Conservation (phyloP, 64 coral and sea anemone species). For the Actinia equina region DNA sequence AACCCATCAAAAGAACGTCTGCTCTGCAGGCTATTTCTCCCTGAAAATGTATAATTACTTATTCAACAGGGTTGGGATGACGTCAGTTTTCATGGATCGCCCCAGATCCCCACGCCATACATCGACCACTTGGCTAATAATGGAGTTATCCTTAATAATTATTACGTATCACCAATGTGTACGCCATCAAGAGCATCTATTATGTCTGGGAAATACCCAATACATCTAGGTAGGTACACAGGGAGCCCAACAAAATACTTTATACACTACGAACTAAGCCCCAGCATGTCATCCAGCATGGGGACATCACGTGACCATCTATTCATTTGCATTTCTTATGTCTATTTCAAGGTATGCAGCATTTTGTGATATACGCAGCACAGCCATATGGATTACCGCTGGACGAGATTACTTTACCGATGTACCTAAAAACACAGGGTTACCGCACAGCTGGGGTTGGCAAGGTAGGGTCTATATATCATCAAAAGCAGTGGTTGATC, state of each 20-base stretch:
- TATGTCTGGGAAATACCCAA: constrained; percentile 89
- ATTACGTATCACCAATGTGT: constrained; percentile 95
- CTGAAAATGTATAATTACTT: not conserved
- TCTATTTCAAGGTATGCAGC: constrained; percentile 57
- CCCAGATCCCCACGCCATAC: constrained; percentile 91
- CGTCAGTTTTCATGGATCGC: constrained; percentile 94
- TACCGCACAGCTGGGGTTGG: constrained; percentile 78
- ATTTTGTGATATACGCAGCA: too few relatives aligned
- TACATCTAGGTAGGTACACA: constrained; percentile 90
- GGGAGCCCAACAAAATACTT: too few relatives aligned
- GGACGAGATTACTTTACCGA: constrained; percentile 69
- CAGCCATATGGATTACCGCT: too few relatives aligned
- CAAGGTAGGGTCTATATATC: constrained; percentile 42
- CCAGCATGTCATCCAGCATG: not conserved
- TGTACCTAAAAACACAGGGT: constrained; percentile 72
- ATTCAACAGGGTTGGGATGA: constrained; percentile 95
- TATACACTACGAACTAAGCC: too few relatives aligned
- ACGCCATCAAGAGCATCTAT: constrained; percentile 88
- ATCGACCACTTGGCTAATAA: constrained; percentile 76
- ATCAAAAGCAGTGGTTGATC: too few relatives aligned
- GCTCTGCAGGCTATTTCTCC: too few relatives aligned
- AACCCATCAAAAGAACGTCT: too few relatives aligned
- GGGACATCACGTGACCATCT: not conserved
- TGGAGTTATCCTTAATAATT: constrained; percentile 96
- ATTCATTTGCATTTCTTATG: not conserved